phyloP scores from a whole-genome alignment of 1,140 invertebrate genomes.

The Zaprionus taronus region DNA sequence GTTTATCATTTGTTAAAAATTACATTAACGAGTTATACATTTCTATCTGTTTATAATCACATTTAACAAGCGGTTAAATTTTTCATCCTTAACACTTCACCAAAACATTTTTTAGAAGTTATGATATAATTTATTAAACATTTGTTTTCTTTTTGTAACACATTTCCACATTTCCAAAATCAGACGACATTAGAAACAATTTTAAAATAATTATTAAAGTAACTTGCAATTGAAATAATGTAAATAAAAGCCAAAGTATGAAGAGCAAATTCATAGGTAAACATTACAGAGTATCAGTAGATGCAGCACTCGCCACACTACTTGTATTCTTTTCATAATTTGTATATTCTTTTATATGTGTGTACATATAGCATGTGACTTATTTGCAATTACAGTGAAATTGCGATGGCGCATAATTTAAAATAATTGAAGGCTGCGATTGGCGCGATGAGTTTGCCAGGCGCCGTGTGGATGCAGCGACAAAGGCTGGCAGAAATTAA shows the following conservation, averaged over 20 bases:
- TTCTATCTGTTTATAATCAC: too few species aligned
- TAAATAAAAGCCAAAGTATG: too few species aligned
- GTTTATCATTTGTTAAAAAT: background rate
- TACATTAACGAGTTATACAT: too few species aligned
- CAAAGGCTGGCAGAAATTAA: constrained; percentile 64
- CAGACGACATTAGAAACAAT: too few species aligned
- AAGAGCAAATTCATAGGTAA: too few species aligned
- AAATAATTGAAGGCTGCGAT: constrained; percentile 46
- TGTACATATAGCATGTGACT: constrained; percentile 10
- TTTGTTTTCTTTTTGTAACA: too few species aligned
- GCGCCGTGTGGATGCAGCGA: constrained; percentile 23
- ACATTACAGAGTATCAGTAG: background rate
- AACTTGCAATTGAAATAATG: background rate
- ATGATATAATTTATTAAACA: too few species aligned
- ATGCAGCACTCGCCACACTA: background rate
- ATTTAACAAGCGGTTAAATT: too few species aligned
- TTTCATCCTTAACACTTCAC: too few species aligned
- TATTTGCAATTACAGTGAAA: constrained; percentile 49
- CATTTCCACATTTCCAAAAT: too few species aligned
- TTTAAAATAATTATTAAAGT: background rate
- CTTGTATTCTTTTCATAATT: background rate
- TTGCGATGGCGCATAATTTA: constrained; percentile 47
- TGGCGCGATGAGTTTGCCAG: constrained; percentile 11
- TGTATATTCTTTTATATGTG: background rate
- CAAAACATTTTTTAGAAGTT: too few species aligned